phyloP scores from a whole-genome alignment of 2,113 vertebrate genomes.

The Hiodon alosoides region DNA sequence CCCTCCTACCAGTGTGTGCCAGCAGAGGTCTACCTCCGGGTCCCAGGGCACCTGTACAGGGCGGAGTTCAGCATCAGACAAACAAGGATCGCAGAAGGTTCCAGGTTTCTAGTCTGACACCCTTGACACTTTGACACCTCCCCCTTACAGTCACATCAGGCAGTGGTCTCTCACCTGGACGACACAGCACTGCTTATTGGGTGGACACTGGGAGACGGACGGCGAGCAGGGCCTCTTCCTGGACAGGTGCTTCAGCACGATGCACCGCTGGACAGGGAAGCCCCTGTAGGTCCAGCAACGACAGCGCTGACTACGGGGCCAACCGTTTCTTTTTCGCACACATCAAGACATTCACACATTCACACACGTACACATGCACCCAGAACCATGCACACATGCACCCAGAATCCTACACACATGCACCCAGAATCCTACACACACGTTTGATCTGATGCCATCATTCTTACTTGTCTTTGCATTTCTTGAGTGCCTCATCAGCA shows the following conservation, averaged over 20 bases:
- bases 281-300: slow-evolving; percentile 54
- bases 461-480: slow-evolving; percentile 88
- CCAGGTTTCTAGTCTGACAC: no score
- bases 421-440: no score
- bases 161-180: slow-evolving; percentile 82
- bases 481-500: slow-evolving; percentile 83
- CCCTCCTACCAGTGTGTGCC: slow-evolving; percentile 74
- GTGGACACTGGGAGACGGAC: slow-evolving; percentile 72
- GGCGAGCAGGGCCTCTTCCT: slow-evolving; percentile 61
- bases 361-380: no score
- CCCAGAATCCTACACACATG: no score
- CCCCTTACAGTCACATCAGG: no score
- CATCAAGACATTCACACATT: no score
- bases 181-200: slow-evolving; percentile 80
- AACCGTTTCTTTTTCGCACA: no score
- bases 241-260: slow-evolving; percentile 85
- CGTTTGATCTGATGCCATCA: no score
- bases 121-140: no score
- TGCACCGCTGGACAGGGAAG: slow-evolving; percentile 67
- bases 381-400: no score
- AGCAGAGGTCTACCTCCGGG: slow-evolving; percentile 75
- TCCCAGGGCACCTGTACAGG: slow-evolving; percentile 79
- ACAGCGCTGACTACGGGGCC: not conserved
- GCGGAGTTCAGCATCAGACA: no score
- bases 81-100: no score